Evolutionary conservation across 2,113 vertebrate species (phyloP), one percentile per base, ranked within the genome.

Genomic region (Hoplias malabaricus): DNA sequence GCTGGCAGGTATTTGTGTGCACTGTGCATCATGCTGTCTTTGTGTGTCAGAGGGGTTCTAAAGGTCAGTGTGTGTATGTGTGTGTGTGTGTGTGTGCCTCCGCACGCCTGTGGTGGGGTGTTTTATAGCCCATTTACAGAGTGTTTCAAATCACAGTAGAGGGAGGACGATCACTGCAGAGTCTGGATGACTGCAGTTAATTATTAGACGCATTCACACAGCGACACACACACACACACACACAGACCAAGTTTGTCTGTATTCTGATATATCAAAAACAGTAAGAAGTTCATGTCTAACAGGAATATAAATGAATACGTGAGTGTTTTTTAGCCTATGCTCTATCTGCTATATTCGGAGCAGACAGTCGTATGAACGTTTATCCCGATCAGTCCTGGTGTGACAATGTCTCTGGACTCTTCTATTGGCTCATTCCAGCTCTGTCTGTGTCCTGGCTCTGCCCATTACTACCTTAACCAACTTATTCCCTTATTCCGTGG

Each of bases 71-170:
- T 29, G 57, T 71, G 75, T 66, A 62, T 57, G 71, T 14, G 59
- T 48, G 67, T 54, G 23, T 29, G 57, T 71, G 69, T 46, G 59
- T 61, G 67, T 43, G 69, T 57, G n/a, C 59, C 59, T 43, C 56
- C 63, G 14, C 42, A n/a, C 59, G 66, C 77, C 69, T 81, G 73
- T 75, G 42, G 84, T 57, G 78, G 73, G 79, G 82, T 82, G 82
- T 84, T 84, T 56, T 36, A 34, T 82, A 8, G 82, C 69, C 81
- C 77, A 68, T 88, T 86, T 88, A 87, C 91, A 85, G 87, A 80
- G 79, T 71, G 19, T 82, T 86, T 82, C 75, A 72, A 77, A 86
- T 70, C 87, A 79, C 84, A 87, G 86, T 78, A 21, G 86, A 50
- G 34, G 36, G 62, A 21, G 16, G 40, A 66, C 25, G 36, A 57